Evolutionary conservation across 2,113 vertebrate species (phyloP), one percentile per base, ranked within the genome.

Genomic region (Eonycteris spelaea): DNA sequence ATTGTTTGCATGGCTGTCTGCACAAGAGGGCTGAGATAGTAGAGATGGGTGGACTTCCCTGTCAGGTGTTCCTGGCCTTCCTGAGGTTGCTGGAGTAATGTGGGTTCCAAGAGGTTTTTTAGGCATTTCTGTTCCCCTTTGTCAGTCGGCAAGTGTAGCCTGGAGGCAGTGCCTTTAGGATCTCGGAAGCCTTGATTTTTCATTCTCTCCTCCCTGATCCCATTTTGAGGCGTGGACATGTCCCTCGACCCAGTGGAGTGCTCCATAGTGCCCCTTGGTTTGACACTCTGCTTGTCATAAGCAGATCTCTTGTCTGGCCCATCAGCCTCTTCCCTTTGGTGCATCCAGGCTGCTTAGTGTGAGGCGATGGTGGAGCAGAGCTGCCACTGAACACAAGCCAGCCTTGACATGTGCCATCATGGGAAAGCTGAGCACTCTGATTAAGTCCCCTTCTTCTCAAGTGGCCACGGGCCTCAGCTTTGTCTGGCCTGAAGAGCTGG

Each of bases 201-300:
- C 18, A 9, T 35, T 8, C 11, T 3, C 13, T 16, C 18, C 65
- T 3, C 24, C 65, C 30, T 30, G 5, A 67, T n/a, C 2, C 19
- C 0, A 0, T 35, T 10, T 21, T 38, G 33, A 19, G 19, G 3
- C 16, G 7, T 38, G 14, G 83, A 8, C 7, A 2, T 7, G 6
- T 45, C 70, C 82, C 21, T 28, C 65, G 71, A 77, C 14, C 68
- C 33, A 0, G 11, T 57, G 55, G 53, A 33, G 45, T 71, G 28
- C 22, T 65, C 18, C 33, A 24, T 15, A 18, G 21, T 63, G 24
- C 18, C 67, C 45, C 40, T 35, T 15, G 12, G 18, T 11, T 8
- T 71, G 74, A 6, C 0, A 3, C 4, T 63, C 18, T 63, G 5
- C 22, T 28, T 92, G 61, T 91, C 83, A 22, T 33, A 33, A 7